A percentile compares a stretch with the other conserved stretches of the same genome.
Conservation (phyloP, 1,140 invertebrate genomes). For the Antheraea pernyi region DNA sequence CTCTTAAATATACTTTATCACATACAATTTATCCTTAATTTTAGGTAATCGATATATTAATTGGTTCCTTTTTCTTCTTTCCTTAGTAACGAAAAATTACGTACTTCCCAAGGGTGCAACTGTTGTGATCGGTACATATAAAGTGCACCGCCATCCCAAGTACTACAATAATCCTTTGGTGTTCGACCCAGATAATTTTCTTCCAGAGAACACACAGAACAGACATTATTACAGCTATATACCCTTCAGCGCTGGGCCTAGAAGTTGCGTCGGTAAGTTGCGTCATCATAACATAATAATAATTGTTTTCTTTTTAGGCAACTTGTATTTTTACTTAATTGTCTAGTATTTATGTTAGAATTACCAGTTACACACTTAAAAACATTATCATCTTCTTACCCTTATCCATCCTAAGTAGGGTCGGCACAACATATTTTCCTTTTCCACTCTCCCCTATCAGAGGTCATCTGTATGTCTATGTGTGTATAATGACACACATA, state of each 20-base stretch:
- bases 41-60: not conserved
- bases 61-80: not conserved
- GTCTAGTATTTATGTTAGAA: no score
- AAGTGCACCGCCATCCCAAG: slow-evolving; percentile 85
- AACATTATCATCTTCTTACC: no score
- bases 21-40: not conserved
- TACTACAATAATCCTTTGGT: slow-evolving; percentile 88
- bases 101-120: slow-evolving; percentile 84
- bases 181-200: slow-evolving; percentile 93
- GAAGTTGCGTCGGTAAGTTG: slow-evolving; percentile 89
- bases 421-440: no score
- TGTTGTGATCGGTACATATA: slow-evolving; percentile 82
- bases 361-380: no score
- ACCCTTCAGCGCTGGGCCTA: slow-evolving; percentile 92
- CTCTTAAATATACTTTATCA: no score
- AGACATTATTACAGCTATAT: slow-evolving; percentile 92
- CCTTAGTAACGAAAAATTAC: slow-evolving; percentile 75
- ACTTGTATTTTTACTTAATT: no score
- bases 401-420: no score
- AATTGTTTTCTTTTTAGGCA: no score
- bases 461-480: no score
- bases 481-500: no score
- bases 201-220: slow-evolving; percentile 86
- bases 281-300: no score
- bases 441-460: no score